A percentile compares a stretch with the other conserved stretches of the same genome.
Evolutionary conservation across 2,888 invertebrate species (phyloP).

Genomic region (Sphaerophoria rueppellii): DNA sequence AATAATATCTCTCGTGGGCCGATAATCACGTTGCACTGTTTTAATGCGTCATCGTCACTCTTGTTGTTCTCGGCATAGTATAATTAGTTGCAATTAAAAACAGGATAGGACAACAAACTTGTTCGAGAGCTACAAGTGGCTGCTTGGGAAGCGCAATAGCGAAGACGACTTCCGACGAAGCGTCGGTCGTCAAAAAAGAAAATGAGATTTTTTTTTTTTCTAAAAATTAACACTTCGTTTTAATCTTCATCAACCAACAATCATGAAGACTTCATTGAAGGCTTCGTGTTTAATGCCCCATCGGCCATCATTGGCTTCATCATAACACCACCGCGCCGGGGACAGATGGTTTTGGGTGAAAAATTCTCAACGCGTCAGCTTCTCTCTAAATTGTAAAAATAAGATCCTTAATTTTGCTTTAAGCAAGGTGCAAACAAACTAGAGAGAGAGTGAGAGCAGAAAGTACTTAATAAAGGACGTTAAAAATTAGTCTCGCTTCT

Average conservation of each 20-base stretch:
- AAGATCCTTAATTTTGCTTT: slow-evolving; percentile 40
- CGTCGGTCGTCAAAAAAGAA: background rate
- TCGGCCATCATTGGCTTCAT: background rate
- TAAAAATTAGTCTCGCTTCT: slow-evolving; percentile 71
- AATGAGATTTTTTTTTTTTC: slow-evolving; percentile 43
- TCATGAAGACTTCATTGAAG: slow-evolving; percentile 2
- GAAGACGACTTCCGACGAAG: no score
- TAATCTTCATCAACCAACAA: slow-evolving; percentile 67
- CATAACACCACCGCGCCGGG: slow-evolving; percentile 7
- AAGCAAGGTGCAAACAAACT: slow-evolving; percentile 25
- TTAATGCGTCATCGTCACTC: slow-evolving; percentile 41
- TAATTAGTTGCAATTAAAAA: slow-evolving; percentile 72
- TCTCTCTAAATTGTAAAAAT: background rate
- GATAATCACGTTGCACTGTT: slow-evolving; percentile 55
- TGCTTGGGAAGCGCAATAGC: background rate
- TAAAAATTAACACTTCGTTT: slow-evolving; percentile 73
- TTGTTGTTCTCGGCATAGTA: slow-evolving; percentile 38
- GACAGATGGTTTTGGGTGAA: slow-evolving; percentile 66
- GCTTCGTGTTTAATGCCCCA: background rate
- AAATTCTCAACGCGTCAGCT: slow-evolving; percentile 55
- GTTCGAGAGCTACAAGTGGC: slow-evolving; percentile 38
- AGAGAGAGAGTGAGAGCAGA: slow-evolving; percentile 52
- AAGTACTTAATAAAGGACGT: slow-evolving; percentile 68
- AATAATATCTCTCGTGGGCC: slow-evolving; percentile 49
- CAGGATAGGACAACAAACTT: slow-evolving; percentile 48